Evolutionary conservation across 2,113 vertebrate genomes (phyloP).

Genomic region (Apodemus speciosus): DNA sequence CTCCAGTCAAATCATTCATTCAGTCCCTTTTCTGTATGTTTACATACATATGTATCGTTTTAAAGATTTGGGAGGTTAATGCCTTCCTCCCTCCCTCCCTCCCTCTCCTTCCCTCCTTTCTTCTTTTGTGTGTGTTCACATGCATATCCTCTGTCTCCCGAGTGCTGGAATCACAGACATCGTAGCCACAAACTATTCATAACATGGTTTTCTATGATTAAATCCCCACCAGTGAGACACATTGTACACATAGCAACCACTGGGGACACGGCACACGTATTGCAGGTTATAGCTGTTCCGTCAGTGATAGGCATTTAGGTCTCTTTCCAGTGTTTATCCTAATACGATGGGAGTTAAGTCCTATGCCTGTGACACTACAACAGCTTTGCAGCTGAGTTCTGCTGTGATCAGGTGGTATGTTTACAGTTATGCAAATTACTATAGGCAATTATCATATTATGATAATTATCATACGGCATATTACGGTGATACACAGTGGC

Average conservation of each 20-base stretch:
- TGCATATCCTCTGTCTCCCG: background rate
- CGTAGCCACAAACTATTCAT: background rate
- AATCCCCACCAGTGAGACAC: background rate
- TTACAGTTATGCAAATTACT: constrained; percentile 4
- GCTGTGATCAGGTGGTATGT: background rate
- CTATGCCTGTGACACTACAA: background rate
- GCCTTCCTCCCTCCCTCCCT: no score
- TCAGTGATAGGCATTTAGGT: background rate
- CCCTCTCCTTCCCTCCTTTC: background rate
- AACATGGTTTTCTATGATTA: background rate
- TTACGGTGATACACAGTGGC: background rate
- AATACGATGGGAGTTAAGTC: constrained; percentile 40
- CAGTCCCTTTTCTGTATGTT: background rate
- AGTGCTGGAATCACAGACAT: background rate
- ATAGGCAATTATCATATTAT: no score
- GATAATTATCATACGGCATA: background rate
- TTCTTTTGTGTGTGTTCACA: background rate
- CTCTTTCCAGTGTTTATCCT: constrained; percentile 28
- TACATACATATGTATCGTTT: background rate
- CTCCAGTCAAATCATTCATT: background rate
- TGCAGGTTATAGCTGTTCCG: background rate
- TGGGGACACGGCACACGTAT: background rate
- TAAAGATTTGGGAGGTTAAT: constrained; percentile 19
- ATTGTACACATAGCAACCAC: background rate
- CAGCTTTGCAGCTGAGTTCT: background rate